Percentiles rank a stretch among this genome's conserved stretches.
Evolutionary conservation across 2,888 invertebrate species (phyloP).

Genomic region (Drosophila affinis): DNA sequence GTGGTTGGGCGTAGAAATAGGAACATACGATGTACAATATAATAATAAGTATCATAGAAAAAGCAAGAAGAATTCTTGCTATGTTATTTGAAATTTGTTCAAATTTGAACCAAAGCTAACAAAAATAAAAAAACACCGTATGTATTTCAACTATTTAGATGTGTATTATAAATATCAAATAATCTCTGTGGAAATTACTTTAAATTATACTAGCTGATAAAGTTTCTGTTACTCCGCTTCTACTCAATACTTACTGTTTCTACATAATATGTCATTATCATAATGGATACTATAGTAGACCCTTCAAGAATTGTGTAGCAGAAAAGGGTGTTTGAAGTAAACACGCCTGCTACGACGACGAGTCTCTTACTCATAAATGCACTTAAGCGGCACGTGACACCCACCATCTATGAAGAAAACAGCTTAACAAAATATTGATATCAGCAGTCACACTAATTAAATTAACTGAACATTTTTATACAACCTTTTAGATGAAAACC

Average conservation of each 20-base stretch:
- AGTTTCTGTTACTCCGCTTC: not conserved
- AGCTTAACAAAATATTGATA: slow-evolving; percentile 12
- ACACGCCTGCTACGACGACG: not conserved
- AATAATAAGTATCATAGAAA: not conserved
- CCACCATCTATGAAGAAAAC: slow-evolving; percentile 6
- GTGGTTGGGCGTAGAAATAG: slow-evolving; percentile 12
- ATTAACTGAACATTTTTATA: slow-evolving; percentile 38
- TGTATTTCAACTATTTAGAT: not conserved
- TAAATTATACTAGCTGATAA: no score
- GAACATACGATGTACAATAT: not conserved
- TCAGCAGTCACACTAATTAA: slow-evolving; percentile 38
- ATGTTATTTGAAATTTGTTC: not conserved
- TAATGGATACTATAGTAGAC: slow-evolving; percentile 3
- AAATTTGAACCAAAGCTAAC: not conserved
- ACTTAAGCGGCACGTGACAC: slow-evolving; percentile 72
- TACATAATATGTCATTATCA: not conserved
- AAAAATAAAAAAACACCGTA: no score
- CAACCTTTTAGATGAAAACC: slow-evolving; percentile 90
- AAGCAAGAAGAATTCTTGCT: not conserved
- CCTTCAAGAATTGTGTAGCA: not conserved
- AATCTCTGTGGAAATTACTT: not conserved
- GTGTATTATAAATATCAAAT: not conserved
- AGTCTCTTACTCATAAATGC: slow-evolving; percentile 49
- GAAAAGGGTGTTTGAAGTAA: slow-evolving; percentile 6
- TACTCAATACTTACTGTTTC: not conserved